Conservation (phyloP, 2,113 vertebrate genomes). For the Egretta garzetta region DNA sequence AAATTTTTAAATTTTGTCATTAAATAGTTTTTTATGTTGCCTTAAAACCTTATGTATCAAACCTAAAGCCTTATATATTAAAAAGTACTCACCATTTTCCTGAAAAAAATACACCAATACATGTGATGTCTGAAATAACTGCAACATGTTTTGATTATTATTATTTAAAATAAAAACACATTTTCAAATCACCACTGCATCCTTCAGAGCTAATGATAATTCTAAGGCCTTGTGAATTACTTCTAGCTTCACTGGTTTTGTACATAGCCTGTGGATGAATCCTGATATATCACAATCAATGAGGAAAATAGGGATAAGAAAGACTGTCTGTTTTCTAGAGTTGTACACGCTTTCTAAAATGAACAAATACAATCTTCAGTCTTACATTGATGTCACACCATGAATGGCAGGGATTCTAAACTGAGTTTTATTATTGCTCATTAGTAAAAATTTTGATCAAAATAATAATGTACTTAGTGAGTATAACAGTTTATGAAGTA, state of each 20-base stretch:
- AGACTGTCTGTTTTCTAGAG: neutral
- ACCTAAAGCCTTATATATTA: neutral
- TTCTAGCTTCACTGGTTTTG: neutral
- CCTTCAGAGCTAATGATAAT: neutral
- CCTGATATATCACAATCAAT: neutral
- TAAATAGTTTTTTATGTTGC: neutral
- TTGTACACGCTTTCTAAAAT: neutral
- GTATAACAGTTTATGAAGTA: neutral
- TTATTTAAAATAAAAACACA: neutral
- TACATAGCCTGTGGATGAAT: neutral
- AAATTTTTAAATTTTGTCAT: neutral
- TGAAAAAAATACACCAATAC: neutral
- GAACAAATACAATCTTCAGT: neutral
- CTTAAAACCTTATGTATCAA: neutral
- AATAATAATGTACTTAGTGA: neutral
- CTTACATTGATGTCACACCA: neutral
- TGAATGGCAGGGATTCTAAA: neutral
- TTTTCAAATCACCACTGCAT: neutral
- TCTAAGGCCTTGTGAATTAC: neutral
- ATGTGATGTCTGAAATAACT: neutral
- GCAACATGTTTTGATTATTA: neutral
- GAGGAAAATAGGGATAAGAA: neutral
- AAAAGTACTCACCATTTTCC: neutral
- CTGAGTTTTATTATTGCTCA: neutral
- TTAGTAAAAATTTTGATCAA: neutral